These are phyloP conservation scores for Blastobasis lacticolella DNA, from an alignment of 2,888 invertebrate species.

Conservation along the genomic window DNA sequence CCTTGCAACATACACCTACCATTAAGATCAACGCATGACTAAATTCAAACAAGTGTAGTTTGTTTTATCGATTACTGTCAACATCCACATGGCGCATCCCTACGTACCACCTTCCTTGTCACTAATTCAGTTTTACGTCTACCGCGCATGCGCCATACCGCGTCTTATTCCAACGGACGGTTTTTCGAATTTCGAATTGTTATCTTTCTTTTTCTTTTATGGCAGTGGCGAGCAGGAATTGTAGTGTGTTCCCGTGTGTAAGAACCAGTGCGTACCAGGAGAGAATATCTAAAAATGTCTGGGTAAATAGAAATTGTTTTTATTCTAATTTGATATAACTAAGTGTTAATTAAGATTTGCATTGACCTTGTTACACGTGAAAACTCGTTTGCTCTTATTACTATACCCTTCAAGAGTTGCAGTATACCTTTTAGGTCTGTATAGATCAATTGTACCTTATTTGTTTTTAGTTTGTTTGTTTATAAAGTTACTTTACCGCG, in stretches of 20 bases:
- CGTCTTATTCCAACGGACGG: conserved; percentile 33
- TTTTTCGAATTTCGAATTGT: conserved; percentile 35
- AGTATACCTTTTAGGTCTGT: too few relatives aligned
- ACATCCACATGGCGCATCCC: conserved; percentile 26
- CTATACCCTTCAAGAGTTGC: too few relatives aligned
- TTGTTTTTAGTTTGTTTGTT: too few relatives aligned
- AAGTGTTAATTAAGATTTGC: conserved; percentile 13
- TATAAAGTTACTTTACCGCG: too few relatives aligned
- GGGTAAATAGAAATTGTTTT: conserved; percentile 34
- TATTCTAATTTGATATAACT: not conserved
- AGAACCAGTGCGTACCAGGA: conserved; percentile 42
- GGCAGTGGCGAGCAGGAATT: conserved; percentile 63
- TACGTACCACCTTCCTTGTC: conserved; percentile 44
- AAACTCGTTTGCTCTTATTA: not conserved
- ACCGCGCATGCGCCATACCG: conserved; percentile 58
- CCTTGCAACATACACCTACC: too few relatives aligned
- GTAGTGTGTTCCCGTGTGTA: conserved; percentile 57
- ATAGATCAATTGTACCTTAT: too few relatives aligned
- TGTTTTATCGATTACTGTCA: conserved; percentile 20
- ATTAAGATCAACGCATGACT: too few relatives aligned
- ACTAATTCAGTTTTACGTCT: conserved; percentile 55
- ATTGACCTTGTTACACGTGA: conserved; percentile 22
- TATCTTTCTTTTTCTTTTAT: conserved; percentile 31
- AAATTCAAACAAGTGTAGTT: not conserved
- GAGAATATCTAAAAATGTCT: conserved; percentile 46